Evolutionary conservation across 2,797 vertebrate genomes (phyloP).

Genomic region (Apogon hyalosoma): DNA sequence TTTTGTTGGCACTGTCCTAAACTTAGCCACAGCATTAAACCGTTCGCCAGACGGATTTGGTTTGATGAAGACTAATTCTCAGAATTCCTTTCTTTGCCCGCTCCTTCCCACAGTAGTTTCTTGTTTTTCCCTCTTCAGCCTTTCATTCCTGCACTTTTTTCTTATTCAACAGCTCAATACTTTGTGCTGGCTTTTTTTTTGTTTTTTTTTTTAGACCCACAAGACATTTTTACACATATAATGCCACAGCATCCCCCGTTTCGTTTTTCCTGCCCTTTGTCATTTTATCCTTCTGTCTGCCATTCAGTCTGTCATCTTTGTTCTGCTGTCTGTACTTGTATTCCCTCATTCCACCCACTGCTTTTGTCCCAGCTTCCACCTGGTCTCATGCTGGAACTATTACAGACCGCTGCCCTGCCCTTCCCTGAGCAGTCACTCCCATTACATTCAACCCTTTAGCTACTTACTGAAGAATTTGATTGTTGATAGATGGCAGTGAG

Average conservation of each 20-base stretch:
- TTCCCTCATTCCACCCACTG: constrained; percentile 8
- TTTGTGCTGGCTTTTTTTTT: not conserved
- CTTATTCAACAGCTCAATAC: constrained; percentile 9
- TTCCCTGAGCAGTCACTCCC: constrained; percentile 9
- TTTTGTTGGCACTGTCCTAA: constrained; percentile 44
- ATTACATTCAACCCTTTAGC: constrained; percentile 2
- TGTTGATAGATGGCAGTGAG: not conserved
- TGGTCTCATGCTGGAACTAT: constrained; percentile 19
- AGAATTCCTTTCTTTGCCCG: constrained; percentile 42
- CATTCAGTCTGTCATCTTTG: constrained; percentile 12
- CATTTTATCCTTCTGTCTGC: constrained; percentile 14
- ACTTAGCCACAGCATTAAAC: constrained; percentile 35
- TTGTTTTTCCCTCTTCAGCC: not conserved
- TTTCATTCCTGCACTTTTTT: not conserved
- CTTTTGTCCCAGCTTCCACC: constrained; percentile 24
- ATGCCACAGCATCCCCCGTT: not conserved
- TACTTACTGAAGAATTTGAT: not conserved
- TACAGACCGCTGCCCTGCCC: constrained; percentile 14
- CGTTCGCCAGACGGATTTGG: constrained; percentile 28
- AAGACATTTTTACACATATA: not conserved
- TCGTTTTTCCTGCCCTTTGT: not conserved
- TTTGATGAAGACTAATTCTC: constrained; percentile 22
- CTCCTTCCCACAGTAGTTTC: constrained; percentile 1
- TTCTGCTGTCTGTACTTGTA: constrained; percentile 6
- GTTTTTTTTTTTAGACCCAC: not conserved